Conservation (phyloP, 2,797 vertebrate species). For the Bradypodion ventrale region DNA sequence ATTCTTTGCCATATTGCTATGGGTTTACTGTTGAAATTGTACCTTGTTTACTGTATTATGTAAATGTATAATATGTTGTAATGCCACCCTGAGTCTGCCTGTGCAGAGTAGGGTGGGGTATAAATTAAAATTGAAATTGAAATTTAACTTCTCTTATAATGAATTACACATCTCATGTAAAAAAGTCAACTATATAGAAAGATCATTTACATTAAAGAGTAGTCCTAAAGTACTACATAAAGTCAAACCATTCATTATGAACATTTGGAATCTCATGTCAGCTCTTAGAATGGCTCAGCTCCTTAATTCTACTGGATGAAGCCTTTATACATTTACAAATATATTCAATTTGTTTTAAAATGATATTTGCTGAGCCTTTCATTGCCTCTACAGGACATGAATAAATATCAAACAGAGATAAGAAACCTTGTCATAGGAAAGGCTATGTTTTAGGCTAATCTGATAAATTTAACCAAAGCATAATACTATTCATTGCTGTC, state of each 20-base stretch:
- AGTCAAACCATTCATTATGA: background rate
- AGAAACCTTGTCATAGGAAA: background rate
- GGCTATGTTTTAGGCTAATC: slow-evolving; percentile 27
- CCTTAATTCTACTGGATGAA: background rate
- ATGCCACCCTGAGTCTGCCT: no score
- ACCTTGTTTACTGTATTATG: no score
- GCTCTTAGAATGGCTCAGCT: slow-evolving; percentile 10
- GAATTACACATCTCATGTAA: background rate
- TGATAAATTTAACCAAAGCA: slow-evolving; percentile 4
- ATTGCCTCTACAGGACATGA: slow-evolving; percentile 14
- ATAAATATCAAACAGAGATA: background rate
- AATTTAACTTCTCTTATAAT: slow-evolving; percentile 15
- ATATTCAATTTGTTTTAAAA: slow-evolving; percentile 36
- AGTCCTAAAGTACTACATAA: background rate
- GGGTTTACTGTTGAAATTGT: no score
- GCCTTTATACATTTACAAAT: slow-evolving; percentile 16
- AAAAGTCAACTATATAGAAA: slow-evolving; percentile 13
- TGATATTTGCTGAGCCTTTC: slow-evolving; percentile 25
- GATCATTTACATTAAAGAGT: slow-evolving; percentile 5
- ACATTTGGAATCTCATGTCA: background rate
- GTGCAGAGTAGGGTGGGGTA: no score
- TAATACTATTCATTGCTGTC: slow-evolving; percentile 18
- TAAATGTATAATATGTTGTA: no score
- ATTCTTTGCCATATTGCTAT: no score
- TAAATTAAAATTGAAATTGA: no score